These are phyloP conservation scores for Limnephilus rhombicus DNA, from an alignment of 2,888 invertebrate species.

Conservation along the genomic window DNA sequence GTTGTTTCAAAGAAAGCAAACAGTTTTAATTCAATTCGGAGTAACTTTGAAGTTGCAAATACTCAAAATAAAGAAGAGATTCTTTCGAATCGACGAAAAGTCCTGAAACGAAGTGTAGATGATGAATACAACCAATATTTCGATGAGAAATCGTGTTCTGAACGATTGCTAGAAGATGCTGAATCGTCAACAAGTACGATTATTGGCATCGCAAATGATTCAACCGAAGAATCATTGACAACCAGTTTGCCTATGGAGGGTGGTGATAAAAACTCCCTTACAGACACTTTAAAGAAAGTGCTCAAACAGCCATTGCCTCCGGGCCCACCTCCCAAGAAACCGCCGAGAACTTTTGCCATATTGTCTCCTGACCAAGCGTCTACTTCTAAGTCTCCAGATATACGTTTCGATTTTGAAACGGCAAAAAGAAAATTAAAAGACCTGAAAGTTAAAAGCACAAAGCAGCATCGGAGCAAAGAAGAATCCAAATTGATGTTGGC, in stretches of 20 bases:
- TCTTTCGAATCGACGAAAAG: constrained; percentile 44
- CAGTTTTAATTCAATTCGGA: constrained; percentile 62
- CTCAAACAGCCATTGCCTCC: constrained; percentile 82
- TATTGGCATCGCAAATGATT: constrained; percentile 64
- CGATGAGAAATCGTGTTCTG: constrained; percentile 25
- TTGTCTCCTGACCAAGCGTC: constrained; percentile 65
- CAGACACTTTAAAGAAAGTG: constrained; percentile 82
- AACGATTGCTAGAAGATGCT: neutral
- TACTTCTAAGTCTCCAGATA: constrained; percentile 47
- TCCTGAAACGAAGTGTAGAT: constrained; percentile 62
- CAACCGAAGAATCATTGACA: constrained; percentile 70
- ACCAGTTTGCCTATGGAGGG: constrained; percentile 69
- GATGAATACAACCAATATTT: constrained; percentile 18
- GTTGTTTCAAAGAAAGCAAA: constrained; percentile 68
- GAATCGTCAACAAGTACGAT: neutral
- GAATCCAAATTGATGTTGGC: constrained; percentile 82
- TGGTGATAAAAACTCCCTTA: constrained; percentile 74
- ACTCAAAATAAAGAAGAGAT: constrained; percentile 45
- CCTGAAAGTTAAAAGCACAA: constrained; percentile 67
- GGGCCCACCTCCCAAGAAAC: constrained; percentile 87
- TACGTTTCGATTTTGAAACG: constrained; percentile 53
- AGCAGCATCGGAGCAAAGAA: constrained; percentile 68
- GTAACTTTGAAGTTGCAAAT: constrained; percentile 62
- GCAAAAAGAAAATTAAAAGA: constrained; percentile 53
- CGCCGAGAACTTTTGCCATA: constrained; percentile 82